These are phyloP conservation scores for Threskiornis aethiopicus DNA, from an alignment of 2,797 vertebrate genomes.

Conservation along the genomic window DNA sequence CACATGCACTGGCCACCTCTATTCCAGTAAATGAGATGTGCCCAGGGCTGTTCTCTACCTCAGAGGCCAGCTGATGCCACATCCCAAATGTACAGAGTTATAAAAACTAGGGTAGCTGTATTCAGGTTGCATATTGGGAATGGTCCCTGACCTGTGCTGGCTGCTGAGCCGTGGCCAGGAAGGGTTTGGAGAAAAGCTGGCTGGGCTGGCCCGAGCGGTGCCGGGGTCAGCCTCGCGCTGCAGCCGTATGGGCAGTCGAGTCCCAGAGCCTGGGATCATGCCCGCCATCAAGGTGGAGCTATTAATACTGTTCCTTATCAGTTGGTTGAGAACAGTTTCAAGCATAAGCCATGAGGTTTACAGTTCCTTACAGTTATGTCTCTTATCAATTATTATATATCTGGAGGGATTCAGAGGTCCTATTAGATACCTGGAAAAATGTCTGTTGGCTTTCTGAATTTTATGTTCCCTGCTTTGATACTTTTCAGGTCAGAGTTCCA, in stretches of 20 bases:
- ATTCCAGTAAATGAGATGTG: background rate
- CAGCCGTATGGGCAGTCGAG: accelerated
- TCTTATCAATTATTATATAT: background rate
- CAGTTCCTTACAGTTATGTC: background rate
- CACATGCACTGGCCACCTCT: background rate
- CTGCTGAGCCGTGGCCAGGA: background rate
- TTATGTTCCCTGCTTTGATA: background rate
- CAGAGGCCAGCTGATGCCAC: background rate
- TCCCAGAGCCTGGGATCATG: accelerated
- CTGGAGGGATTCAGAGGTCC: background rate
- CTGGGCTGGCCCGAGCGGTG: background rate
- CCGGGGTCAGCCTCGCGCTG: background rate
- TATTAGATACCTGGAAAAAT: background rate
- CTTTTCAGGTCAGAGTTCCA: background rate
- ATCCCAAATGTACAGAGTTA: background rate
- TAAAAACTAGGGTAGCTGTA: background rate
- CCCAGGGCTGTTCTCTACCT: background rate
- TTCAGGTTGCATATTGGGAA: background rate
- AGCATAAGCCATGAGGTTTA: background rate
- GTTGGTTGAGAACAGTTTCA: background rate
- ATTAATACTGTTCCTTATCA: background rate
- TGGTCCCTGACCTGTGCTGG: background rate
- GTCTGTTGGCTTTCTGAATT: background rate
- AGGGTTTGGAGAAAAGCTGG: background rate
- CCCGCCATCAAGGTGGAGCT: accelerated